A percentile compares a stretch with the other conserved stretches of the same genome.
Evolutionary conservation across 1,140 invertebrate genomes (phyloP).

Genomic region (Bicyclus anynana): DNA sequence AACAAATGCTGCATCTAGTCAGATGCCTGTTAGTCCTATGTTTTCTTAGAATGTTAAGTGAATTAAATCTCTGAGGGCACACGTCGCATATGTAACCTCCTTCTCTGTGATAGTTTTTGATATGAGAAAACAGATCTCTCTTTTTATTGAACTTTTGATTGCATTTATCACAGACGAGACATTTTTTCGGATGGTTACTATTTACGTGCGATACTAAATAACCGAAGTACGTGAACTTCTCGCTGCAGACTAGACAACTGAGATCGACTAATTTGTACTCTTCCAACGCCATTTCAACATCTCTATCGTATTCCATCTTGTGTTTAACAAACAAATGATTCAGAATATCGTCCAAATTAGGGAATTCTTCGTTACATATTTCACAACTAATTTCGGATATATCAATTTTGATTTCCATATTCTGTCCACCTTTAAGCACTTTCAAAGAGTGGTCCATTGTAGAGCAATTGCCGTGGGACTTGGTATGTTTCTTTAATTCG

Average conservation of each 20-base stretch:
- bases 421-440: conserved; percentile 57
- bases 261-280: conserved; percentile 54
- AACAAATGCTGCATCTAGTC: conserved; percentile 53
- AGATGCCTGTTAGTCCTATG: conserved; percentile 61
- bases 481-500: conserved; percentile 55
- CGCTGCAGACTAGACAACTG: conserved; percentile 46
- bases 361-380: conserved; percentile 48
- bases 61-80: conserved; percentile 52
- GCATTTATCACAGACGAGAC: conserved; percentile 59
- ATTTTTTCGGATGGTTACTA: conserved; percentile 61
- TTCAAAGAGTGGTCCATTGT: conserved; percentile 57
- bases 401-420: conserved; percentile 69
- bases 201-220: conserved; percentile 66
- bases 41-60: conserved; percentile 61
- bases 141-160: conserved; percentile 67
- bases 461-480: conserved; percentile 54
- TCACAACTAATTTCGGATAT: conserved; percentile 52
- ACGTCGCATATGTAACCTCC: conserved; percentile 60
- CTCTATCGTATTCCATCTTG: conserved; percentile 49
- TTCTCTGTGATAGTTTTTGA: conserved; percentile 66
- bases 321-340: conserved; percentile 54
- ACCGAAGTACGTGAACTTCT: conserved; percentile 63
- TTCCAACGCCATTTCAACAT: conserved; percentile 61
- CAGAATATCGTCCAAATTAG: conserved; percentile 40
- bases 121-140: conserved; percentile 61